Evolutionary conservation across 2,113 vertebrate species (phyloP).

Genomic region (Lucifuga dentata): DNA sequence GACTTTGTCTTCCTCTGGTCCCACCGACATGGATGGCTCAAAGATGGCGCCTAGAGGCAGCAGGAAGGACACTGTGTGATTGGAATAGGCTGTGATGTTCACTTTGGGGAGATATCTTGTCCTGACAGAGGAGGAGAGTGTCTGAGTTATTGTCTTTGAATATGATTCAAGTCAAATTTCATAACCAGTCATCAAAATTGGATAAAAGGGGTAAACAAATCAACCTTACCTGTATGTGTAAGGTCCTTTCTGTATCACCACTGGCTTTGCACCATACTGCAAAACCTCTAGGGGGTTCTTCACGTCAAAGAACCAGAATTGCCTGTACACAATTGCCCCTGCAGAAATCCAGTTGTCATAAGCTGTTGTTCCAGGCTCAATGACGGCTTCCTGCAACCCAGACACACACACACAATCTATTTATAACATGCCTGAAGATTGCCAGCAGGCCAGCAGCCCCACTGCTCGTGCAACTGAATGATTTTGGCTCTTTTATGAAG

Average conservation of each 20-base stretch:
- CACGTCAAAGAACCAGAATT: constrained; percentile 94
- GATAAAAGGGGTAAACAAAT: background rate
- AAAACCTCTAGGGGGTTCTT: constrained; percentile 85
- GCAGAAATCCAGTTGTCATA: constrained; percentile 88
- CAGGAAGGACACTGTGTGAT: constrained; percentile 85
- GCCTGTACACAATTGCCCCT: constrained; percentile 85
- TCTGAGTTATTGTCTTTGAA: background rate
- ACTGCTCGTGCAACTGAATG: constrained; percentile 38
- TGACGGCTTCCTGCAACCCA: constrained; percentile 86
- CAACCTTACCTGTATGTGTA: constrained; percentile 90
- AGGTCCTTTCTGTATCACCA: constrained; percentile 88
- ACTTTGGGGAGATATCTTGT: constrained; percentile 88
- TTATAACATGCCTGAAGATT: constrained; percentile 66
- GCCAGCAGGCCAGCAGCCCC: constrained; percentile 65
- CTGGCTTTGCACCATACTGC: constrained; percentile 74
- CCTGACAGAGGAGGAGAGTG: constrained; percentile 70
- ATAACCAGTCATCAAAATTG: background rate
- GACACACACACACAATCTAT: constrained; percentile 64
- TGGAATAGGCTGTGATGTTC: constrained; percentile 79
- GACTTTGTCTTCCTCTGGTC: constrained; percentile 86
- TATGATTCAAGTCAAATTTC: background rate
- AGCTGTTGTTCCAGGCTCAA: constrained; percentile 89
- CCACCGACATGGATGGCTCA: constrained; percentile 86
- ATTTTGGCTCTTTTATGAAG: constrained; percentile 28
- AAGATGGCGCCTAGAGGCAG: constrained; percentile 86